A percentile compares a stretch with the other conserved stretches of the same genome.
phyloP scores from a whole-genome alignment of 2,113 vertebrate species.

The Hyperoodon ampullatus region DNA sequence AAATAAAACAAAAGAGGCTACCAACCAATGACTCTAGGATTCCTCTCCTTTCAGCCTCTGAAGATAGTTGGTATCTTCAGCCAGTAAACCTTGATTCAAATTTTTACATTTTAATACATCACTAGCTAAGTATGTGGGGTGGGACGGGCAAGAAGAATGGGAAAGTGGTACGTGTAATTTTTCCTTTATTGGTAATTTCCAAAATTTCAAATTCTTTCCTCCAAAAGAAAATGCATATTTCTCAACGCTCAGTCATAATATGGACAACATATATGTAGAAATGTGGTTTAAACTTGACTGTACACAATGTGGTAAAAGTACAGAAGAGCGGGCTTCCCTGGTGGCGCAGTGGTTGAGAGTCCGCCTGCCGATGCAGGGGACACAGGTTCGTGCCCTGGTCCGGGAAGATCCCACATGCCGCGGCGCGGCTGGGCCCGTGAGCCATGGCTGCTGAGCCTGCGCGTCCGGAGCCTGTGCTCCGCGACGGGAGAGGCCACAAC shows the following conservation, averaged over 20 bases:
- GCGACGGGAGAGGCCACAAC: no score
- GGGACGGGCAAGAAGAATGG: neutral
- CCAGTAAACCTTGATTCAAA: neutral
- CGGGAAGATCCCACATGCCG: no score
- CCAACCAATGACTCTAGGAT: neutral
- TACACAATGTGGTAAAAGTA: neutral
- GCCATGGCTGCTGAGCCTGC: no score
- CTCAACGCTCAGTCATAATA: neutral
- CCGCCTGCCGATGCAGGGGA: no score
- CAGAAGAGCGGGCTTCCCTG: neutral
- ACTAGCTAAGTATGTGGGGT: neutral
- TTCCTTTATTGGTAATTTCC: neutral
- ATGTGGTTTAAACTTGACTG: neutral
- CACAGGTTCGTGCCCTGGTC: no score
- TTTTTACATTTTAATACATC: slow-evolving; percentile 18
- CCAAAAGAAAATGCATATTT: neutral
- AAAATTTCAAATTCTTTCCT: slow-evolving; percentile 11
- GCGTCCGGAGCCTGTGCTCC: no score
- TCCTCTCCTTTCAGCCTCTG: neutral
- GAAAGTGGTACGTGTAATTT: neutral
- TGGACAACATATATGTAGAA: neutral
- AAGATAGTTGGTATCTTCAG: slow-evolving; percentile 1
- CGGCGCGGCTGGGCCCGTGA: no score
- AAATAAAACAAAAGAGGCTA: neutral
- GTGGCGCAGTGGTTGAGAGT: no score